phyloP scores from a whole-genome alignment of 2,113 vertebrate genomes.

The Amphilophus citrinellus region DNA sequence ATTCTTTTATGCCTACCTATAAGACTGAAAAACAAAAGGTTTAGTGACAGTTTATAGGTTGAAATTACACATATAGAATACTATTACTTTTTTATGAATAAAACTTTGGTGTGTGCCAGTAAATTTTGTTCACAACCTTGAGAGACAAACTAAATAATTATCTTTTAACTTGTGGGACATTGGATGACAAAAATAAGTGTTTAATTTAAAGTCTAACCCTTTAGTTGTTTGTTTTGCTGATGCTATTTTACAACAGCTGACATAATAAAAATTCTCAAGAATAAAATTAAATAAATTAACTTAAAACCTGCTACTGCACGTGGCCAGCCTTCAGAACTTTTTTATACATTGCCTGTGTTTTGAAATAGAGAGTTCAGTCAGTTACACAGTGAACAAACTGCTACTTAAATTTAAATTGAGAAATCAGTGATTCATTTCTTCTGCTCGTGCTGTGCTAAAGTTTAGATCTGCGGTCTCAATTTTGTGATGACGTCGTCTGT shows the following conservation, averaged over 20 bases:
- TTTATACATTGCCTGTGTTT: accelerated
- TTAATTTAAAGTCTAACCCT: background rate
- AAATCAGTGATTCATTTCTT: background rate
- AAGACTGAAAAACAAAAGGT: too few relatives aligned
- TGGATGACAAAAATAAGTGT: background rate
- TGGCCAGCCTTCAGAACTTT: accelerated
- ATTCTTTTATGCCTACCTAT: too few relatives aligned
- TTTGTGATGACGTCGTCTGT: background rate
- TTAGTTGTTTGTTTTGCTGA: background rate
- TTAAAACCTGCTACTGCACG: accelerated
- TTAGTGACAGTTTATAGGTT: too few relatives aligned
- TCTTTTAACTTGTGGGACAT: background rate
- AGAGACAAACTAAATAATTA: background rate
- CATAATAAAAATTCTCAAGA: background rate
- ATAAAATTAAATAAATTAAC: background rate
- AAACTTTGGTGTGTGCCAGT: background rate
- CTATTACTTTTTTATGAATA: background rate
- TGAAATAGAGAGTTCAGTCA: background rate
- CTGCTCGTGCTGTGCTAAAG: background rate
- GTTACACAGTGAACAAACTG: accelerated
- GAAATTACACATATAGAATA: background rate
- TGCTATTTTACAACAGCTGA: background rate
- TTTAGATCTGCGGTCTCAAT: background rate
- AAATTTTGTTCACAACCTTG: background rate
- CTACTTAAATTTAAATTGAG: background rate